These are phyloP conservation scores for Colius striatus DNA, from an alignment of 2,113 vertebrate species.

Conservation along the genomic window DNA sequence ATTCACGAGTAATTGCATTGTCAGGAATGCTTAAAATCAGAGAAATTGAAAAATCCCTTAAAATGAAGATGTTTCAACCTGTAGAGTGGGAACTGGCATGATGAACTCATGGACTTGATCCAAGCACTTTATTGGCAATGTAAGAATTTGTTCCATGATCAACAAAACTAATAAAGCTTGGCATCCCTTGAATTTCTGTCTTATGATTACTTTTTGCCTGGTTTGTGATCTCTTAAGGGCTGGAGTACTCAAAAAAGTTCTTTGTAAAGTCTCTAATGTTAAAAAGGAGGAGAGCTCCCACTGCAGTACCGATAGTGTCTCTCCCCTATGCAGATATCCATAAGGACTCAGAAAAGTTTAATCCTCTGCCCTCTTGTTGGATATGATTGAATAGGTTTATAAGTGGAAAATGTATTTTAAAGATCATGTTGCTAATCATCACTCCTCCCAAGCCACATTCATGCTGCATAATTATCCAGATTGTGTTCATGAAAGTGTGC, in stretches of 20 bases:
- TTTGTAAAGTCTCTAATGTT: neutral
- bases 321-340: neutral
- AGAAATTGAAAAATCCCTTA: conserved; percentile 21
- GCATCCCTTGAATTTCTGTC: neutral
- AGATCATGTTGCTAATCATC: neutral
- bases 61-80: neutral
- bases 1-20: neutral
- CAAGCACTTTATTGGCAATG: neutral
- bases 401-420: neutral
- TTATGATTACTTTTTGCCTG: neutral
- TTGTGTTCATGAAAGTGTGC: neutral
- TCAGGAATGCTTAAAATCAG: neutral
- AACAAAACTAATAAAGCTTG: neutral
- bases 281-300: neutral
- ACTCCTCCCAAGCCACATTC: neutral
- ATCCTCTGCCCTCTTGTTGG: neutral
- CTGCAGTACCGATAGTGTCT: neutral
- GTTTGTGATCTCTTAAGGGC: neutral
- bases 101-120: neutral
- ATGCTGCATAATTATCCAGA: neutral
- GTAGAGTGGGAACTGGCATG: neutral
- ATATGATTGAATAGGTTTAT: neutral
- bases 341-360: neutral
- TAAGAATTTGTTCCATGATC: neutral
- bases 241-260: neutral